phyloP scores from a whole-genome alignment of 2,888 invertebrate species.

The Ochlodes sylvanus region DNA sequence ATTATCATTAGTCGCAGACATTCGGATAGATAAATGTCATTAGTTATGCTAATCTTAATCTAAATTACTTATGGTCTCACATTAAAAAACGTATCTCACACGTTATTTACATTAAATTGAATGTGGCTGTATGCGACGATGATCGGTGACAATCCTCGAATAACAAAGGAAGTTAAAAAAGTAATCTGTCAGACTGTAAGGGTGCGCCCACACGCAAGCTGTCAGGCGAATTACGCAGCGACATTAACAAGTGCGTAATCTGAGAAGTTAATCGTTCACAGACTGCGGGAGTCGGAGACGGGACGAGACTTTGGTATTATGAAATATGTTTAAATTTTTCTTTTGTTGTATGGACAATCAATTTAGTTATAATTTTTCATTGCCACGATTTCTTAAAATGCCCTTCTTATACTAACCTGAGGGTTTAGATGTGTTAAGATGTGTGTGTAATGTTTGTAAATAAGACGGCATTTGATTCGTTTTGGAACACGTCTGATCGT shows the following conservation, averaged over 20 bases:
- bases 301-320: not conserved
- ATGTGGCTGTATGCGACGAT: not conserved
- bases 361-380: too few relatives aligned
- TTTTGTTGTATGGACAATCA: not conserved
- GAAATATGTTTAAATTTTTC: conserved; percentile 1
- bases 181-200: conserved; percentile 18
- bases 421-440: too few relatives aligned
- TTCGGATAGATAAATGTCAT: not conserved
- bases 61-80: not conserved
- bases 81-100: conserved; percentile 1
- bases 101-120: not conserved
- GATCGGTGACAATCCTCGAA: not conserved
- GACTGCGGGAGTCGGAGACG: not conserved
- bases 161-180: conserved; percentile 21
- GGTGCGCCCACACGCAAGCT: conserved; percentile 34
- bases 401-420: too few relatives aligned
- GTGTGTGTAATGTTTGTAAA: too few relatives aligned
- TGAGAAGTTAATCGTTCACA: conserved; percentile 27
- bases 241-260: conserved; percentile 27
- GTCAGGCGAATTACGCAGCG: conserved; percentile 32
- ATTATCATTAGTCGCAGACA: not conserved
- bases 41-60: conserved; percentile 2
- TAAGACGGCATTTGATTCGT: too few relatives aligned
- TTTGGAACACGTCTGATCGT: too few relatives aligned
- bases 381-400: too few relatives aligned